Base-by-base conservation (phyloP, 2,888 invertebrate genomes). In the Anticlea derivata region DNA sequence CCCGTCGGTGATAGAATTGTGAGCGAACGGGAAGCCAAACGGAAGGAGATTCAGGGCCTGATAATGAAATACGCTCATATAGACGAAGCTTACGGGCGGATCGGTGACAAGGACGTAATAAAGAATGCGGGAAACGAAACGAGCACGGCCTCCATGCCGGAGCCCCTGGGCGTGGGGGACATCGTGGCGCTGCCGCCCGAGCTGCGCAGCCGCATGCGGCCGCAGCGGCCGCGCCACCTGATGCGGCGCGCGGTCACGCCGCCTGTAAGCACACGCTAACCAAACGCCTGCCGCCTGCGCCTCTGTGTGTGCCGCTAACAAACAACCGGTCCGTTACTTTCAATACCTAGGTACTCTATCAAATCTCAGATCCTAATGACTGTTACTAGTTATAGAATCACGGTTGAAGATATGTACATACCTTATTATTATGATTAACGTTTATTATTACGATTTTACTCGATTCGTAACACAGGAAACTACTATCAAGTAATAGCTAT, bases 51-150 rank as follows among this genome's bases (percentile, higher is more conserved):
- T 52, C 95, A 96, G 77, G 94, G 94, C 66, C 88, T 97, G 51
- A 96, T 96, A 55, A 92, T 94, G 91, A 96, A 96, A 78, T 96
- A 96, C 78, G 94, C 95, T 22, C 95, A 95, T 34, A 86, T 96
- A 60, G 95, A 95, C 66, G 95, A 95, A 69, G 93, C 93, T 49
- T 94, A 94, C 78, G 93, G 91, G 11, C 86, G 92, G 13, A 81
- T 87, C 35, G 84, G 76, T 5, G 84, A 83, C 24, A 86, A 80
- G 53, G 81, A 80, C 24, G 49, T 67, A 12, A 4, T 30, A 23
- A 84, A 80, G 58, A 80, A 76, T 24, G 83, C 76, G 60, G 68
- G 72, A 54, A 68, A 49, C 50, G 71, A 72, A 53, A 60, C 69
- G 45, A 61, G 67, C 35, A 65, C 60, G 50, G 44, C 67, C 26